Evolutionary conservation across 2,888 invertebrate species (phyloP), one percentile per base, ranked within the genome.

Genomic region (Amphimallon solstitiale): DNA sequence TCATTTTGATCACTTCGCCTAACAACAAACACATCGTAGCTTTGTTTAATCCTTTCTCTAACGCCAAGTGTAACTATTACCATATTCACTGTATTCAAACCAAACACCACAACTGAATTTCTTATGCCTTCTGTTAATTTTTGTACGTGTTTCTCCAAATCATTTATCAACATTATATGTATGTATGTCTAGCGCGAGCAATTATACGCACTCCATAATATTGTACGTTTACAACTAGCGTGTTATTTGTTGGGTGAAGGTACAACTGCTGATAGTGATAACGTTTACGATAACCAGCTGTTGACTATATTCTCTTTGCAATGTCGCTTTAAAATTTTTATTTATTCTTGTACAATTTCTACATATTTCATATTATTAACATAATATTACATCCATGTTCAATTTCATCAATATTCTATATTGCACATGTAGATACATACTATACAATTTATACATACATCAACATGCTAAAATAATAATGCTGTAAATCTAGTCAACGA

Each of bases 31-130:
- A 74, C 69, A 19, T 68, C 62, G 40, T 54, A 66, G 6, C 54
- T 46, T 23, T 62, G 48, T 21, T 62, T 62, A 21, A 66, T 38
- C 29, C 38, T 48, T 43, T 66, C 66, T 10, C 54, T 45, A 5
- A 63, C 66, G 5, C 66, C 66, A 9, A 66, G 63, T 15, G 68
- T 68, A 10, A 75, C 74, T 49, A 75, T 74, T 62, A 75, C 74
- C 75, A 74, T 75, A 63, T 74, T 75, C 46, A 75, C 75, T 2
- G 75, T 74, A 64, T 72, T 74, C 17, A 75, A 71, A 34, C 75
- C 73, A 54, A 74, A 70, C 38, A 75, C 71, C 37, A 75, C 70
- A n/a, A 72, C 72, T 9, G 70, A 71, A 48, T 74, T 72, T 34
- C 70, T 70, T 61, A 75, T 67, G 23, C 69, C 69, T 60, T 75